These are phyloP conservation scores for Lordiphosa clarofinis DNA, from an alignment of 1,140 invertebrate species.

Conservation along the genomic window DNA sequence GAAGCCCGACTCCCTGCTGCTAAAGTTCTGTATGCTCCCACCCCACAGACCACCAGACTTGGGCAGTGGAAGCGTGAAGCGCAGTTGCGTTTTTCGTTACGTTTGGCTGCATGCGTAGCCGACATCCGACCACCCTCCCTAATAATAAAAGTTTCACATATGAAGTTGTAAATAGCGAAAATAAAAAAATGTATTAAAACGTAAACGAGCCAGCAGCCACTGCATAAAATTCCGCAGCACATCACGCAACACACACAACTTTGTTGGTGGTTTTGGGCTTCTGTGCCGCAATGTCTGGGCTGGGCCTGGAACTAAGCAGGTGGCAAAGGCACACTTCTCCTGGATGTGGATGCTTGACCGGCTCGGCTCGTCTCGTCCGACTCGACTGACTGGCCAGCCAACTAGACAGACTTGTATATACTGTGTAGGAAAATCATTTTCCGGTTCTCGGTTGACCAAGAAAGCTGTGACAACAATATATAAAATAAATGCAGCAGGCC, in stretches of 20 bases:
- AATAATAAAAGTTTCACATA: conserved; percentile 47
- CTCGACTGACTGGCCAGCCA: conserved; percentile 60
- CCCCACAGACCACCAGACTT: conserved; percentile 1
- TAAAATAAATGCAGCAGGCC: conserved; percentile 1
- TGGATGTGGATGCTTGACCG: conserved; percentile 52
- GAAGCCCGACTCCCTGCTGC: conserved; percentile 26
- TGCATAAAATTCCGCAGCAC: conserved; percentile 71
- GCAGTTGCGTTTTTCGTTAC: conserved; percentile 76
- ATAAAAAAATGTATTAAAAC: conserved; percentile 47
- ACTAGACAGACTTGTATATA: conserved; percentile 17
- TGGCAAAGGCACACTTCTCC: conserved; percentile 41
- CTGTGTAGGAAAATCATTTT: conserved; percentile 33
- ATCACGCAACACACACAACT: conserved; percentile 49
- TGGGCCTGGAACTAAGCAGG: conserved; percentile 38
- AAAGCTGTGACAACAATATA: conserved; percentile 44
- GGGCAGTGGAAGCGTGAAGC: conserved; percentile 65
- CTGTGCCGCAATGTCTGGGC: conserved; percentile 67
- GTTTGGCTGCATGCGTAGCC: conserved; percentile 64
- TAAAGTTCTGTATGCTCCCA: conserved; percentile 13
- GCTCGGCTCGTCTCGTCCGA: conserved; percentile 38
- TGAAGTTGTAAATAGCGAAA: conserved; percentile 66
- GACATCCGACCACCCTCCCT: conserved; percentile 48
- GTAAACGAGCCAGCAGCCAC: conserved; percentile 61
- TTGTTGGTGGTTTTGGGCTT: conserved; percentile 36
- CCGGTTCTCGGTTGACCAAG: conserved; percentile 52